Conservation (phyloP, 2,888 invertebrate species). For the Agelastica alni region DNA sequence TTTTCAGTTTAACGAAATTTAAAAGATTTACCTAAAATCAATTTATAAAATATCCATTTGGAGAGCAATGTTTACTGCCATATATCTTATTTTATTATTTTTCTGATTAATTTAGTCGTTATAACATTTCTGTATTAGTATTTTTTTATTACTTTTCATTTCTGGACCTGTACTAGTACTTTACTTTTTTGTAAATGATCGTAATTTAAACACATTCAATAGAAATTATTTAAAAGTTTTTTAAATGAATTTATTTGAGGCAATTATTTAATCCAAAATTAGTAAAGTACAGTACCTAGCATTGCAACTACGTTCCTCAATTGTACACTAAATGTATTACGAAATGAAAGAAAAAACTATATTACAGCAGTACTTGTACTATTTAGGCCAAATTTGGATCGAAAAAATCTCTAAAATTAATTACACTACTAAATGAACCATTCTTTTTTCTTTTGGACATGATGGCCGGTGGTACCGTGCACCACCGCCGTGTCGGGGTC, state of each 20-base stretch:
- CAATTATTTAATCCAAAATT: too few relatives aligned
- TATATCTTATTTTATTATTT: too few relatives aligned
- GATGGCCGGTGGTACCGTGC: conserved; percentile 86
- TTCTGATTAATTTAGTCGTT: too few relatives aligned
- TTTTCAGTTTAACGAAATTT: too few relatives aligned
- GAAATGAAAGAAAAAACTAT: not conserved
- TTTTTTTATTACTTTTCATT: too few relatives aligned
- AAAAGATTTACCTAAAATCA: too few relatives aligned
- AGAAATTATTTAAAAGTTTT: not conserved
- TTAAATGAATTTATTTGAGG: too few relatives aligned
- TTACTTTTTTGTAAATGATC: not conserved
- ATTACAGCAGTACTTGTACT: conserved; percentile 20
- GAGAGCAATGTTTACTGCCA: too few relatives aligned
- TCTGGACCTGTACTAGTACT: too few relatives aligned
- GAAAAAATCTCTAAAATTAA: not conserved
- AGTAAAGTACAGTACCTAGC: conserved; percentile 5
- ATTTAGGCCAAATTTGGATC: conserved; percentile 18
- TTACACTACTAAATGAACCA: conserved; percentile 78
- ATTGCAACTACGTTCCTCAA: not conserved
- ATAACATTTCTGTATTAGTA: too few relatives aligned
- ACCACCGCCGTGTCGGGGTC: conserved; percentile 95
- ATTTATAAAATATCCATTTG: too few relatives aligned
- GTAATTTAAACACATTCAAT: not conserved
- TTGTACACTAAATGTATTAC: not conserved
- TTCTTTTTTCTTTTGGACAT: conserved; percentile 89